phyloP scores from a whole-genome alignment of 2,113 vertebrate genomes.

The Rhizomys pruinosus region DNA sequence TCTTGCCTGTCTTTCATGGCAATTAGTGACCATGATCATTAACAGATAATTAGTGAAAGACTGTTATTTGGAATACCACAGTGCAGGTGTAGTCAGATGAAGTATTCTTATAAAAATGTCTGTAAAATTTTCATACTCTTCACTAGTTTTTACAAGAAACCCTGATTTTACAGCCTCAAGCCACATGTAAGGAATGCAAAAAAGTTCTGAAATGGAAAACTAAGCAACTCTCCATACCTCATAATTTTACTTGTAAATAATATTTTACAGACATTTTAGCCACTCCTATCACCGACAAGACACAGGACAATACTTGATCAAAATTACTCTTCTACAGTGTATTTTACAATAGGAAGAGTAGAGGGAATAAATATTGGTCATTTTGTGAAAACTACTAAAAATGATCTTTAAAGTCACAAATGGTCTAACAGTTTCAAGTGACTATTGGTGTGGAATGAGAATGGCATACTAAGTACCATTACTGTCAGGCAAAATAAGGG shows the following conservation, averaged over 20 bases:
- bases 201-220: conserved; percentile 32
- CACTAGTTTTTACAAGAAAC: background rate
- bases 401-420: conserved; percentile 24
- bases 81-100: conserved; percentile 54
- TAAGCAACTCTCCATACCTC: background rate
- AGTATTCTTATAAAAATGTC: conserved; percentile 53
- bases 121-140: conserved; percentile 26
- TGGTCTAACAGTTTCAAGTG: background rate
- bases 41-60: conserved; percentile 1
- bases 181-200: conserved; percentile 25
- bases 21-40: background rate
- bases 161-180: conserved; percentile 64
- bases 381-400: conserved; percentile 53
- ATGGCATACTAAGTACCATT: conserved; percentile 6
- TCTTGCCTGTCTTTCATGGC: conserved; percentile 35
- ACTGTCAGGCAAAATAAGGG: background rate
- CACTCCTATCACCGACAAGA: background rate
- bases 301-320: background rate
- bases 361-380: conserved; percentile 55
- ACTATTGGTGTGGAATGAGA: background rate
- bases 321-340: conserved; percentile 39
- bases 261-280: conserved; percentile 59
- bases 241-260: conserved; percentile 49
- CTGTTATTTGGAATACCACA: conserved; percentile 30
- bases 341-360: conserved; percentile 61